Conservation (phyloP, 2,888 invertebrate species). For the Amblyjoppa fuscipennis region DNA sequence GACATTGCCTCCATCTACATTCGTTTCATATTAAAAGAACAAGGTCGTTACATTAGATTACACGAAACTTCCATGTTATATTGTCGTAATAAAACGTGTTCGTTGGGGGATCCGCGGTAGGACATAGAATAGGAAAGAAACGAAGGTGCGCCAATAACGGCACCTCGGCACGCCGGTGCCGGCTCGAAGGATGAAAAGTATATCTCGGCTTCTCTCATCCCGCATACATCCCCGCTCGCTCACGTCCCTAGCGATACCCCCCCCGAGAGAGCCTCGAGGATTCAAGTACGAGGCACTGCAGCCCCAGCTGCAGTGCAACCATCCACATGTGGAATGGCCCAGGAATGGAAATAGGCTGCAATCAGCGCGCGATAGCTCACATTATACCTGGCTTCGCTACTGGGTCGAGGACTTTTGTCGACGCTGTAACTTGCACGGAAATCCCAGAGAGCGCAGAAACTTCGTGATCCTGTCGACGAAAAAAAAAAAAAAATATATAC, state of each 20-base stretch:
- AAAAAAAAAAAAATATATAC: conserved; percentile 3
- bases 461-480: conserved; percentile 29
- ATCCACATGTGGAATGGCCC: conserved; percentile 38
- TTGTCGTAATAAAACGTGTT: not conserved
- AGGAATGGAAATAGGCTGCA: conserved; percentile 35
- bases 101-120: not conserved
- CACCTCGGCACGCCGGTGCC: not conserved
- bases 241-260: conserved; percentile 24
- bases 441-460: conserved; percentile 39
- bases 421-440: conserved; percentile 57
- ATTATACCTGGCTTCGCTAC: conserved; percentile 70
- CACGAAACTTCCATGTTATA: not conserved
- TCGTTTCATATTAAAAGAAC: too few species aligned
- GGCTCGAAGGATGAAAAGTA: not conserved
- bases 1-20: too few species aligned
- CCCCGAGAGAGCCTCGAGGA: conserved; percentile 44
- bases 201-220: conserved; percentile 24
- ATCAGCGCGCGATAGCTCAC: conserved; percentile 52
- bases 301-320: conserved; percentile 60
- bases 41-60: too few species aligned
- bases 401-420: conserved; percentile 69
- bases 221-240: not conserved
- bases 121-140: not conserved
- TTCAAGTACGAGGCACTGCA: conserved; percentile 61
- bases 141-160: conserved; percentile 18